A percentile compares a stretch with the other conserved stretches of the same genome.
phyloP scores from a whole-genome alignment of 2,888 invertebrate species.

The Drosophila differens region DNA sequence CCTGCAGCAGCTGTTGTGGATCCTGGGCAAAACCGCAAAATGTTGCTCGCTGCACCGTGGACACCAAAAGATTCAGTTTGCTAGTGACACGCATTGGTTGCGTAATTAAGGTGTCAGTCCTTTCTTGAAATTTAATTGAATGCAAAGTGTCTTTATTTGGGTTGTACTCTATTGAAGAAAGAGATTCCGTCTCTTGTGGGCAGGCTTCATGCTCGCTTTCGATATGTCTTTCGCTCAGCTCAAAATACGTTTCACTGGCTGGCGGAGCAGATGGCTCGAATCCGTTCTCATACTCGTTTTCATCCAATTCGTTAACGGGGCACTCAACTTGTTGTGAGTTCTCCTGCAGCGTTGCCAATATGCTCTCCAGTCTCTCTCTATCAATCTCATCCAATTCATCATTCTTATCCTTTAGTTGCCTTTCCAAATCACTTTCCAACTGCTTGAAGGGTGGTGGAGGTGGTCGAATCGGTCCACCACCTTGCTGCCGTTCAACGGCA shows the following conservation, averaged over 20 bases:
- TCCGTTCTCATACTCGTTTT: background rate
- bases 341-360: constrained; percentile 34
- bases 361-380: constrained; percentile 2
- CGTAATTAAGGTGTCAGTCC: background rate
- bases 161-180: background rate
- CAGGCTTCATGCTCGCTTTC: background rate
- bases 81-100: constrained; percentile 5
- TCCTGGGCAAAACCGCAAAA: constrained; percentile 32
- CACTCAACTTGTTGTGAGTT: too few species aligned
- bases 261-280: constrained; percentile 16
- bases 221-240: background rate
- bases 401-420: accelerated
- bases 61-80: constrained; percentile 23
- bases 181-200: background rate
- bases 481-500: constrained; percentile 10
- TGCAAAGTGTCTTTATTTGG: background rate
- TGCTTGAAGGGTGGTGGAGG: background rate
- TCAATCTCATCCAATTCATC: constrained; percentile 29
- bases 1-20: constrained; percentile 5
- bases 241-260: background rate
- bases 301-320: background rate
- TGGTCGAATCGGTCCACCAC: constrained; percentile 24
- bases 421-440: accelerated
- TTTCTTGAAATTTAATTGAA: accelerated
- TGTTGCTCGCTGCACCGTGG: constrained; percentile 48